These are phyloP conservation scores for Euwallacea similis DNA, from an alignment of 1,140 invertebrate species.

Conservation along the genomic window DNA sequence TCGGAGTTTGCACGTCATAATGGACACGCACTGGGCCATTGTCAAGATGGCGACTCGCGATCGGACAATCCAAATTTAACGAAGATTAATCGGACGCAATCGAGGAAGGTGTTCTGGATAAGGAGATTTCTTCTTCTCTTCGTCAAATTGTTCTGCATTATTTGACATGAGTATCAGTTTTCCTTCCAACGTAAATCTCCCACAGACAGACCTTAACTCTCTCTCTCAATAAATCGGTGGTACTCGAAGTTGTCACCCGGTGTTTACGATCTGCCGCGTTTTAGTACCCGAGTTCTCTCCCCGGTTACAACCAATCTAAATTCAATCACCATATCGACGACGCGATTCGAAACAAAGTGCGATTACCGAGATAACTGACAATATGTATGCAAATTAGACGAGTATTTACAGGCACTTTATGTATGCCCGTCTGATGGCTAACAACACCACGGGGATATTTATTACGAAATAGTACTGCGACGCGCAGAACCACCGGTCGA, in stretches of 20 bases:
- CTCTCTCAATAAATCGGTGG: conserved; percentile 27
- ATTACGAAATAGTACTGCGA: conserved; percentile 26
- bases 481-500: conserved; percentile 9
- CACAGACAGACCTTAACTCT: background rate
- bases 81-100: conserved; percentile 26
- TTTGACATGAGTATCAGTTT: background rate
- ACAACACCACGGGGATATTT: conserved; percentile 42
- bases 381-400: conserved; percentile 49
- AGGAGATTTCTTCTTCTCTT: background rate
- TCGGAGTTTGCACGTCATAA: conserved; percentile 27
- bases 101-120: background rate
- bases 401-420: conserved; percentile 48
- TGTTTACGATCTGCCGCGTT: conserved; percentile 31
- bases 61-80: conserved; percentile 31
- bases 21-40: conserved; percentile 17
- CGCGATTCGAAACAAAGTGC: conserved; percentile 43
- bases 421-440: conserved; percentile 39
- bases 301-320: conserved; percentile 44
- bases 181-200: too few species aligned
- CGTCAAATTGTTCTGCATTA: background rate
- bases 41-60: conserved; percentile 18
- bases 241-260: conserved; percentile 16
- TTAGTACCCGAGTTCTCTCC: conserved; percentile 29
- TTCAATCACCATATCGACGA: conserved; percentile 46
- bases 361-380: conserved; percentile 48